Evolutionary conservation across 2,888 invertebrate species (phyloP).

Genomic region (Cheilosia soror): DNA sequence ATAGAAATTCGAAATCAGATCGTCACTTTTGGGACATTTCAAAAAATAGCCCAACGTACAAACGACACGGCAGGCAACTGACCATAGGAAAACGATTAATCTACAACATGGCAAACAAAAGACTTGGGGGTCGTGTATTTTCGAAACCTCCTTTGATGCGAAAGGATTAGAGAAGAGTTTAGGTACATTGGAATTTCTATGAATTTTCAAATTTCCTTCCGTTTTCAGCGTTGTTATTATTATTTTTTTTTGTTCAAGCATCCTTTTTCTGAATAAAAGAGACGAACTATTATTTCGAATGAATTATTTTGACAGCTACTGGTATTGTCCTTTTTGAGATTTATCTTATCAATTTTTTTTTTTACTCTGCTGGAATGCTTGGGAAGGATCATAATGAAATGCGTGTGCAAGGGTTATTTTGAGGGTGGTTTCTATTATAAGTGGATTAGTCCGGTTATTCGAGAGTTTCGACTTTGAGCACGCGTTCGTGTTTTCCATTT

Average conservation of each 20-base stretch:
- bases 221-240: conserved; percentile 16
- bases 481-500: conserved; percentile 41
- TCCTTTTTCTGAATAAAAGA: conserved; percentile 51
- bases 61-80: conserved; percentile 35
- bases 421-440: conserved; percentile 66
- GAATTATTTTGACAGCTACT: conserved; percentile 67
- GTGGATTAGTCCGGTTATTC: conserved; percentile 72
- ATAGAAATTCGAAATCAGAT: not conserved
- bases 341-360: conserved; percentile 20
- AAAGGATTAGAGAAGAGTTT: conserved; percentile 39
- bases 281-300: conserved; percentile 49
- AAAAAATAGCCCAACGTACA: not conserved
- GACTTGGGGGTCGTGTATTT: conserved; percentile 23
- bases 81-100: conserved; percentile 43
- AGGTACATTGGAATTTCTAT: conserved; percentile 16
- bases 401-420: conserved; percentile 63
- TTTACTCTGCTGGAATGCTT: conserved; percentile 3
- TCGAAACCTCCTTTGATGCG: conserved; percentile 45
- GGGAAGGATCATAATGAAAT: conserved; percentile 2
- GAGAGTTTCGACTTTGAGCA: conserved; percentile 42
- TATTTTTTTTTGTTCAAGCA: conserved; percentile 4
- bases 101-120: conserved; percentile 53
- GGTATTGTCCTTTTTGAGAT: conserved; percentile 36
- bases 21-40: not conserved
- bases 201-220: conserved; percentile 56